Evolutionary conservation across 2,113 vertebrate species (phyloP).

Genomic region (Vanacampus margaritifer): DNA sequence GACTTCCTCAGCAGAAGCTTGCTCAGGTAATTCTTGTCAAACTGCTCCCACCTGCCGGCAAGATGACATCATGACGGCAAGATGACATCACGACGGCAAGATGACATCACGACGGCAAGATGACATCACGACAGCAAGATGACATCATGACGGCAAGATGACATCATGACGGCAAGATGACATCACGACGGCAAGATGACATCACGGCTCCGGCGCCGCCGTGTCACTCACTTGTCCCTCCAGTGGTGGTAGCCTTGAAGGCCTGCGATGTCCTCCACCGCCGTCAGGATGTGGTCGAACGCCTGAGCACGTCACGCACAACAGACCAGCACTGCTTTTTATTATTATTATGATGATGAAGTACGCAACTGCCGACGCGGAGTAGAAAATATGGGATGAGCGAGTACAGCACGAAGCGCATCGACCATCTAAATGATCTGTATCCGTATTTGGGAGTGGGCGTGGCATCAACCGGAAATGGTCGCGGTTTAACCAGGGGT

Average conservation of each 20-base stretch:
- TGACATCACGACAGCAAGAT: not conserved
- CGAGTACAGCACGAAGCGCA: too few relatives aligned
- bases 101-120: too few relatives aligned
- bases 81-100: not conserved
- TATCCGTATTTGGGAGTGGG: too few relatives aligned
- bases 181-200: not conserved
- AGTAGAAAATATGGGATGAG: too few relatives aligned
- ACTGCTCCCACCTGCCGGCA: constrained; percentile 88
- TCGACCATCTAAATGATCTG: too few relatives aligned
- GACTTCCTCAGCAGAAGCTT: constrained; percentile 90
- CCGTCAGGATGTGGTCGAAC: constrained; percentile 95
- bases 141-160: too few relatives aligned
- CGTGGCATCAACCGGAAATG: too few relatives aligned
- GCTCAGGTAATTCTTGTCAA: constrained; percentile 95
- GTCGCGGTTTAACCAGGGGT: too few relatives aligned
- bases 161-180: not conserved
- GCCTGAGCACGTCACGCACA: constrained; percentile 61
- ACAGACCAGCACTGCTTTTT: too few relatives aligned
- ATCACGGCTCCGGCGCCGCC: not conserved
- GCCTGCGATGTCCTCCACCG: constrained; percentile 93
- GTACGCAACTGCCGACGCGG: too few relatives aligned
- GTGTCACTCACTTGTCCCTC: constrained; percentile 86
- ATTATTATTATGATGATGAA: too few relatives aligned
- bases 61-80: not conserved
- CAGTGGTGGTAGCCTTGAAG: constrained; percentile 96